These are phyloP conservation scores for Bettongia penicillata DNA, from an alignment of 2,113 vertebrate species.

Conservation along the genomic window DNA sequence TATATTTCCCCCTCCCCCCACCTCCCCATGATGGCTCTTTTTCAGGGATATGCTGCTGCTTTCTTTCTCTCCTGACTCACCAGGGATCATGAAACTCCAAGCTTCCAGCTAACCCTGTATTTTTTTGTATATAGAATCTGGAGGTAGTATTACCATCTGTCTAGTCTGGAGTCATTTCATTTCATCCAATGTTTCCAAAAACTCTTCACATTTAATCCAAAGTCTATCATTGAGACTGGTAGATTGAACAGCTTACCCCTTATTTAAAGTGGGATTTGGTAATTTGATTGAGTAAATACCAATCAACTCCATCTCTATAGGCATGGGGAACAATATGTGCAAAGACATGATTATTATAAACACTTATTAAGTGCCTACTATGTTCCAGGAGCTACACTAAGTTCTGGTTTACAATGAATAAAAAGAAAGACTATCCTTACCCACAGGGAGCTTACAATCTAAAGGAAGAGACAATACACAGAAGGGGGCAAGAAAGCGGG, in stretches of 20 bases:
- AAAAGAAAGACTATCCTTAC: background rate
- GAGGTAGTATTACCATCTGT: background rate
- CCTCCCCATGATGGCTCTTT: background rate
- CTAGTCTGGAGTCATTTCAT: background rate
- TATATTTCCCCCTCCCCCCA: background rate
- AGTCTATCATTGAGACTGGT: background rate
- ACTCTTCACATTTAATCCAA: background rate
- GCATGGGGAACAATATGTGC: background rate
- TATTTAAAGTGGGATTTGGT: background rate
- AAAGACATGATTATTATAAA: background rate
- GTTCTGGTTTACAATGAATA: background rate
- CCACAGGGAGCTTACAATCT: background rate
- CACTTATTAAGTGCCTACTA: background rate
- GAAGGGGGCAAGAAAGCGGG: background rate
- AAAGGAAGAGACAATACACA: background rate
- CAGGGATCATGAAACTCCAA: background rate
- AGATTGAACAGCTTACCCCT: background rate
- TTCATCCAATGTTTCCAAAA: background rate
- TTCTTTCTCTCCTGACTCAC: background rate
- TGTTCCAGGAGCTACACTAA: background rate
- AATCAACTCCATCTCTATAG: background rate
- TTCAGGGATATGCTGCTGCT: background rate
- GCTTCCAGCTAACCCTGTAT: background rate
- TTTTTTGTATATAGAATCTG: background rate
- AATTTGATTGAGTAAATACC: background rate